phyloP scores from a whole-genome alignment of 2,797 vertebrate genomes.

The Enoplosus armatus region DNA sequence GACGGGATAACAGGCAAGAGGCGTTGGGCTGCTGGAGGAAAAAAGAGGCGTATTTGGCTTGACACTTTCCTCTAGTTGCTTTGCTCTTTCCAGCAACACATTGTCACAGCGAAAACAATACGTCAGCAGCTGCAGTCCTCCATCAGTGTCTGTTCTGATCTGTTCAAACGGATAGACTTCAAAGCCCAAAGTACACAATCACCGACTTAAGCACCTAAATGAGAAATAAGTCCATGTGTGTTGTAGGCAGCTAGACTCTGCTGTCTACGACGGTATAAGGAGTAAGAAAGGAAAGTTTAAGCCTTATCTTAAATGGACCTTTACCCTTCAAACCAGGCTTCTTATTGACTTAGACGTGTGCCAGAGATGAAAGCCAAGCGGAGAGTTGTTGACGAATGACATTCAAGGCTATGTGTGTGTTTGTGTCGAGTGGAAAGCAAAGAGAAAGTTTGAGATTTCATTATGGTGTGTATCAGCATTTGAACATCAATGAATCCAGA shows the following conservation, averaged over 20 bases:
- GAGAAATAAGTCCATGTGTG: neutral
- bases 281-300: neutral
- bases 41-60: conserved; percentile 8
- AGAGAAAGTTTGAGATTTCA: neutral
- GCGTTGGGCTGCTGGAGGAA: neutral
- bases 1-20: conserved; percentile 22
- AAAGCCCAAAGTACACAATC: neutral
- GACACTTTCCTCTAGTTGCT: conserved; percentile 24
- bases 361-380: conserved; percentile 56
- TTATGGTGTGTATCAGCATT: neutral
- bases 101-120: conserved; percentile 4
- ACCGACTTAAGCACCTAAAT: neutral
- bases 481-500: neutral
- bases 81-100: conserved; percentile 34
- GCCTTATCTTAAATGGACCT: conserved; percentile 59
- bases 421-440: neutral
- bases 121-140: conserved; percentile 1
- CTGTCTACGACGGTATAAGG: too few species aligned
- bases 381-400: conserved; percentile 22
- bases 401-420: conserved; percentile 35
- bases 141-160: conserved; percentile 3
- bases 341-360: conserved; percentile 39
- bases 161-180: neutral
- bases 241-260: neutral
- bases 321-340: conserved; percentile 34